Evolutionary conservation across 2,113 vertebrate genomes (phyloP).

Genomic region (Indri indri): DNA sequence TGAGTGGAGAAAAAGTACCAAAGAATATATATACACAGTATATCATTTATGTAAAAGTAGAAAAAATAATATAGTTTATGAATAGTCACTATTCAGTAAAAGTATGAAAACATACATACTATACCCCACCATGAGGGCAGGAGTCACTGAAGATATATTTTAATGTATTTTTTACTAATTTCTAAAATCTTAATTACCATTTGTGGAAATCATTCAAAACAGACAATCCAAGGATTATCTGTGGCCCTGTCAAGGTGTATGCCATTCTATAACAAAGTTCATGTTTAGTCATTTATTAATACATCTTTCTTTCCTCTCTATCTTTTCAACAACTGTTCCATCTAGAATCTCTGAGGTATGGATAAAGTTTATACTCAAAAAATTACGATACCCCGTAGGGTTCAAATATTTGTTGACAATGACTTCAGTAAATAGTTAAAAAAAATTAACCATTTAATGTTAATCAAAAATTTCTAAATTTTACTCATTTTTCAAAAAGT

Average conservation of each 20-base stretch:
- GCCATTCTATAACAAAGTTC: background rate
- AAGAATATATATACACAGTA: background rate
- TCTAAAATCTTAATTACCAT: conserved; percentile 24
- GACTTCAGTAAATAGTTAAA: background rate
- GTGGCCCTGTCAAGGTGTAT: background rate
- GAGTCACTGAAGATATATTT: background rate
- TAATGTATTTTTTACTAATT: background rate
- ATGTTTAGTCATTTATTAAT: background rate
- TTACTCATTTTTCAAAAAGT: conserved; percentile 12
- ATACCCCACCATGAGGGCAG: background rate
- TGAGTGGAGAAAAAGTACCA: background rate
- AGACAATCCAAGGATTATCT: background rate
- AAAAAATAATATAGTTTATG: background rate
- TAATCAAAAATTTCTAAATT: conserved; percentile 33
- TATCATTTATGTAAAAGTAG: background rate
- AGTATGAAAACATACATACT: background rate
- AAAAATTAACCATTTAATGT: background rate
- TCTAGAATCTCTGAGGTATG: background rate
- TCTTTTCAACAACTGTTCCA: background rate
- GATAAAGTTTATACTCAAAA: background rate
- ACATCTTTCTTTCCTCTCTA: background rate
- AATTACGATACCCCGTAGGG: background rate
- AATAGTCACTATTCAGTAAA: background rate
- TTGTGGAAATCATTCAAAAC: background rate
- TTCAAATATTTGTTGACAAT: background rate